Base-by-base conservation (phyloP, 2,888 invertebrate genomes). In the Sarcophaga rosellei region DNA sequence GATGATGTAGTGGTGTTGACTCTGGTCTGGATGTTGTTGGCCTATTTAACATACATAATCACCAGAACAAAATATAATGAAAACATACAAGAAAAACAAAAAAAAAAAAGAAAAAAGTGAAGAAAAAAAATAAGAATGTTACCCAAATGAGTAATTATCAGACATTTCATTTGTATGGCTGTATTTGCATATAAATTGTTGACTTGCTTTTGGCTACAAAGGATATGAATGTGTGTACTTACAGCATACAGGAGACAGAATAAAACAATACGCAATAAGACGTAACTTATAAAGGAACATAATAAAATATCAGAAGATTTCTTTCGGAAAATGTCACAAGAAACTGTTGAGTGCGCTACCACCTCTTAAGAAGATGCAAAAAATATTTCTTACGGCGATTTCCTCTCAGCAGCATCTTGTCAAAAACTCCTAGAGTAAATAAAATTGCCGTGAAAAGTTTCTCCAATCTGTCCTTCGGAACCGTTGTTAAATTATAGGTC, bases 11-110 rank as follows among this genome's bases (percentile, higher is more conserved):
- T 85, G 77, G 81, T 62, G 72, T 35, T 75, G 74, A 63, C 86
- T 91, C 92, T 63, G 88, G 87, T 70, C 88, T 88, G 85, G 92
- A 92, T 76, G 91, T 90, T 65, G 91, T 91, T 84, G 92, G 92
- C 88, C 92, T 92, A 88, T 84, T 78, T 62, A 70, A 88, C 69
- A 84, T 45, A 65, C 70, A 81, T 78, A 68, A 78, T 81, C 78
- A 83, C 63, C 59, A 76, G 15, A 59, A 45, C 65, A 82, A 76
- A 59, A 35, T 68, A 35, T 61, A 63, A 76, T 44, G 63, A 65
- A 72, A 72, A 10, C 35, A 10, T 35, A 35, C 35, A 35, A 15
- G 53, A 53, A 53, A 53, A 12, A 5, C 53, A 53, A 53, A 53
- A 0, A 47, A 8, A 12, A 45, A 23, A 66, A 59, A 17, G 45